These are phyloP conservation scores for Limnephilus auricula DNA, from an alignment of 2,888 invertebrate genomes.

Conservation along the genomic window DNA sequence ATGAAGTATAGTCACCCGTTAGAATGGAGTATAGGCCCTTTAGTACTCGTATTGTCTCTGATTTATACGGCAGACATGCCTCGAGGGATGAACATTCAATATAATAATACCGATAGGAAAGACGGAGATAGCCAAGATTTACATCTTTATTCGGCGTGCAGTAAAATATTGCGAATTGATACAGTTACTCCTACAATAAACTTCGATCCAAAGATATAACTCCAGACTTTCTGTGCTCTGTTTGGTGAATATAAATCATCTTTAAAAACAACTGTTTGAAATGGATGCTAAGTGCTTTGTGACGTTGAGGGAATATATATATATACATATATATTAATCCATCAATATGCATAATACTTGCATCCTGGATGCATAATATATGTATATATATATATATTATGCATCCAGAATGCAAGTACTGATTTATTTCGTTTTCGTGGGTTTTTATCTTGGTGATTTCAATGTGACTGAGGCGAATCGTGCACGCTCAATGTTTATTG, in stretches of 20 bases:
- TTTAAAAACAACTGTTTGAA: not conserved
- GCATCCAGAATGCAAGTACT: too few species aligned
- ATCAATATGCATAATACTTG: too few species aligned
- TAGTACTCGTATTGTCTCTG: conserved; percentile 57
- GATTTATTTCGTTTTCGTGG: too few species aligned
- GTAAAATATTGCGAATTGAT: conserved; percentile 14
- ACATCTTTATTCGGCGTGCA: conserved; percentile 23
- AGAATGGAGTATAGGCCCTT: conserved; percentile 38
- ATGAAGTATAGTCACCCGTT: not conserved
- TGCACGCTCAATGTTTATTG: too few species aligned
- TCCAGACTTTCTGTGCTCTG: not conserved
- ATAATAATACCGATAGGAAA: conserved; percentile 22
- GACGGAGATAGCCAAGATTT: not conserved
- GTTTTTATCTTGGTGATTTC: too few species aligned
- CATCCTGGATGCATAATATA: too few species aligned
- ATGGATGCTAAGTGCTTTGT: not conserved
- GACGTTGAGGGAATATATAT: not conserved
- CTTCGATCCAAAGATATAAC: not conserved
- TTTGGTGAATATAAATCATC: not conserved
- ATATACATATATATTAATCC: too few species aligned
- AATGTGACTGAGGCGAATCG: too few species aligned
- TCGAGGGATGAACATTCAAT: conserved; percentile 36
- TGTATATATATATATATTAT: too few species aligned
- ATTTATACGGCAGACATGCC: conserved; percentile 58
- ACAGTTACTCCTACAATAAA: conserved; percentile 5